phyloP scores from a whole-genome alignment of 2,113 vertebrate species.

The Sylvietta virens region DNA sequence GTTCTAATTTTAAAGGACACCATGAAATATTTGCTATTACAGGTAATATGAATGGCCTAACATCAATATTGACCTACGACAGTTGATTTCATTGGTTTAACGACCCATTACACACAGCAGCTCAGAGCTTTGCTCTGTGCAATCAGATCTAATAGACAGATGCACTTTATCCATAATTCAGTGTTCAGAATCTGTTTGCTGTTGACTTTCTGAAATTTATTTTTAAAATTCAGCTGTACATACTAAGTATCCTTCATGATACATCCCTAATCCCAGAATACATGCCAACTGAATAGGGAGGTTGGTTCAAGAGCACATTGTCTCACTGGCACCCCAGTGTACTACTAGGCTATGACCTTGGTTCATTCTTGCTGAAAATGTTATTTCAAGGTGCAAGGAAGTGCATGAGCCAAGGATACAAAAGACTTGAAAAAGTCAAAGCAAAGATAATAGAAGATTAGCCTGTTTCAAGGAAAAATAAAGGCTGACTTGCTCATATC shows the following conservation, averaged over 20 bases:
- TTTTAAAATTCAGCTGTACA: background rate
- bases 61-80: background rate
- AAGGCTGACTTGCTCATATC: background rate
- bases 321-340: background rate
- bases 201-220: background rate
- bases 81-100: background rate
- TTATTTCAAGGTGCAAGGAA: background rate
- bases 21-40: background rate
- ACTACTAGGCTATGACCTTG: background rate
- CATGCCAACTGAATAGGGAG: accelerated
- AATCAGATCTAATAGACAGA: background rate
- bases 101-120: background rate
- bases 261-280: background rate
- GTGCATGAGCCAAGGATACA: accelerated
- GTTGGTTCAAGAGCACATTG: background rate
- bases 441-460: background rate
- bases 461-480: background rate
- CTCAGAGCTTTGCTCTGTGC: background rate
- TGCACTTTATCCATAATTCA: background rate
- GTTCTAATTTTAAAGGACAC: background rate
- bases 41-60: background rate
- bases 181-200: background rate
- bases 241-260: background rate
- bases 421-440: background rate
- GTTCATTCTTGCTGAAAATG: background rate